These are phyloP conservation scores for Pseudolaguvia tuberculata DNA, from an alignment of 2,113 vertebrate genomes.

Conservation along the genomic window DNA sequence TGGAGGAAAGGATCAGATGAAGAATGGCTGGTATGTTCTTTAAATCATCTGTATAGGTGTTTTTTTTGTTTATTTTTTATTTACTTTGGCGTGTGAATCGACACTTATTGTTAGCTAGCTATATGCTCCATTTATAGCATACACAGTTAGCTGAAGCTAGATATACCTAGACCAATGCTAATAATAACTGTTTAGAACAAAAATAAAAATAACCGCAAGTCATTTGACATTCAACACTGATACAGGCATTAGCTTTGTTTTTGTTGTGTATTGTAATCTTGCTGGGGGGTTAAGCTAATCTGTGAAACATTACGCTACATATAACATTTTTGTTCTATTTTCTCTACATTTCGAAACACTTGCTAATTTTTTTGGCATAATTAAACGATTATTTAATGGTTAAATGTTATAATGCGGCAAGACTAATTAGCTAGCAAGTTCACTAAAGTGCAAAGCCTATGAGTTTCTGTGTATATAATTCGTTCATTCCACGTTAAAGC, in stretches of 20 bases:
- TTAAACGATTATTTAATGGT: background rate
- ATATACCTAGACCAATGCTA: background rate
- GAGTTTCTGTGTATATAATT: slow-evolving; percentile 16
- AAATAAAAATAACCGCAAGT: background rate
- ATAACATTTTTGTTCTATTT: background rate
- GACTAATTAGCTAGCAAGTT: slow-evolving; percentile 11
- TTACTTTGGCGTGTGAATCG: background rate
- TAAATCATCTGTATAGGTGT: background rate
- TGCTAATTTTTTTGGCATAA: too few relatives aligned
- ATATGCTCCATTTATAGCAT: background rate
- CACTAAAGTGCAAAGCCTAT: background rate
- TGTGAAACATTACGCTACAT: background rate
- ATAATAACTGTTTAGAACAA: background rate
- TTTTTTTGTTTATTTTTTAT: background rate
- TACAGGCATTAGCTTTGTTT: too few relatives aligned
- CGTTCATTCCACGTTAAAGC: background rate
- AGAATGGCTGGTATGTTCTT: slow-evolving; percentile 42
- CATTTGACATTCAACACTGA: background rate
- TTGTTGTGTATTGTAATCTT: too few relatives aligned
- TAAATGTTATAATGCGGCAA: background rate
- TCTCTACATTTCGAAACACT: background rate
- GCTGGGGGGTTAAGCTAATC: background rate
- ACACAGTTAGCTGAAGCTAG: too few relatives aligned
- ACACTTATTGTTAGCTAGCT: background rate
- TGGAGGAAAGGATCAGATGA: background rate